Base-by-base conservation (phyloP, 1,140 invertebrate genomes). In the Oncopeltus fasciatus region DNA sequence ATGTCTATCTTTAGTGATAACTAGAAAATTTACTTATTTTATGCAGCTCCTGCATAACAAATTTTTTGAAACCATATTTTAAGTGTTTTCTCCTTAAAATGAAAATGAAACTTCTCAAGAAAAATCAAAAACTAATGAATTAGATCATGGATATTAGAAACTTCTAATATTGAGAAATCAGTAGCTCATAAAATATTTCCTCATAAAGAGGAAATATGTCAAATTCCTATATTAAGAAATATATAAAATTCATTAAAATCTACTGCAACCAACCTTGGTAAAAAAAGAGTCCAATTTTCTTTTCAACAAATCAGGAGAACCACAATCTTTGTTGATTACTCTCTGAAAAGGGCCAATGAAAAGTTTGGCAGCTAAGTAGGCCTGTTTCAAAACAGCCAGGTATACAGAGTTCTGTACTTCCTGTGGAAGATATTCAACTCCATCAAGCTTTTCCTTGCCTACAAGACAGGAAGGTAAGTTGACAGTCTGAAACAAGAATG, bases 381-480 rank as follows among this genome's bases (percentile, higher is more conserved):
- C 77, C 71, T 87, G 85, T 67, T 80, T 78, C 1, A 92, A 73
- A 38, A 90, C 76, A 24, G 83, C 77, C 67, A 83, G 78, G 73
- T 83, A 90, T 57, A 92, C 82, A 67, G 78, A 80, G 72, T 88
- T 87, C 62, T 88, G 86, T 0, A 92, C 78, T 71, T 89, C 83
- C 62, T 88, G 84, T 59, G 83, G 80, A 57, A 83, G 77, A 73
- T 89, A 90, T 68, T 89, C 87, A 5, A 74, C 71, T 62, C 81
- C 80, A 61, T 82, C 78, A 51, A 80, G 75, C 31, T 80, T 83
- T 71, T 88, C 85, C 72, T 82, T 84, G 5, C 57, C 47, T 16
- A 24, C 24, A 74, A 78, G 78, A 46, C 81, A 73, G 66, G 76
- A 81, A 46, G 88, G 87, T 51, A 90, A 73, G 67, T 80, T 82